phyloP scores from a whole-genome alignment of 30 jellyfish, hydroid and myxozoan species.

The Catostylus mosaicus region DNA sequence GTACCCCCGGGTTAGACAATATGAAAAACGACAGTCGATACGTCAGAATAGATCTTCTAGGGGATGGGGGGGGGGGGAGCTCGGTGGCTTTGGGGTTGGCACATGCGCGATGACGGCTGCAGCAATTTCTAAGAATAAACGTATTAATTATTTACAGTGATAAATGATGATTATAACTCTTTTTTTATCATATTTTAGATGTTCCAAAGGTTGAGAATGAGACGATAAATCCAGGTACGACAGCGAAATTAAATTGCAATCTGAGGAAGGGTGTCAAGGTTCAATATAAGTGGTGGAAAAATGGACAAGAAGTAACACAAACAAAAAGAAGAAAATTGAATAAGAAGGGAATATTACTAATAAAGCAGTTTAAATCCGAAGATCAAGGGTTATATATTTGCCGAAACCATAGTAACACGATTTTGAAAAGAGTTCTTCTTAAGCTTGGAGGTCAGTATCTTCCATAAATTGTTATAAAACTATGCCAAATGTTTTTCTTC shows the following conservation, averaged over 20 bases:
- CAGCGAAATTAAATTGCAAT: slow-evolving; percentile 25
- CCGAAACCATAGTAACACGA: background rate
- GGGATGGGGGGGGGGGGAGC: no score
- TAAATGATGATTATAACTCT: background rate
- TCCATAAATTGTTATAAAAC: no score
- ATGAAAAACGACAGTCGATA: no score
- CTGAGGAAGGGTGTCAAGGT: background rate
- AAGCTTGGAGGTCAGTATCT: slow-evolving; percentile 4
- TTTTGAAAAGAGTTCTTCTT: background rate
- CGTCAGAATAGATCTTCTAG: no score
- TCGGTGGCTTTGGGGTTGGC: no score
- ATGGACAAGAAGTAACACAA: background rate
- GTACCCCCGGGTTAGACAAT: no score
- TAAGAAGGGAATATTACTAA: slow-evolving; percentile 21
- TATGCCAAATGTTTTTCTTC: no score
- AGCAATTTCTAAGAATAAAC: no score
- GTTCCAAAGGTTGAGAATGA: background rate
- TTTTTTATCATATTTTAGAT: background rate
- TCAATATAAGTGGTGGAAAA: slow-evolving; percentile 18
- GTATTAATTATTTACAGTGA: no score
- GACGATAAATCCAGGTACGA: slow-evolving; percentile 1
- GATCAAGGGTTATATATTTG: slow-evolving; percentile 38
- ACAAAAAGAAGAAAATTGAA: background rate
- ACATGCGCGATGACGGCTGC: no score
- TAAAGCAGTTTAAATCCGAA: background rate